Evolutionary conservation across 2,888 invertebrate genomes (phyloP).

Genomic region (Stenurella melanura): DNA sequence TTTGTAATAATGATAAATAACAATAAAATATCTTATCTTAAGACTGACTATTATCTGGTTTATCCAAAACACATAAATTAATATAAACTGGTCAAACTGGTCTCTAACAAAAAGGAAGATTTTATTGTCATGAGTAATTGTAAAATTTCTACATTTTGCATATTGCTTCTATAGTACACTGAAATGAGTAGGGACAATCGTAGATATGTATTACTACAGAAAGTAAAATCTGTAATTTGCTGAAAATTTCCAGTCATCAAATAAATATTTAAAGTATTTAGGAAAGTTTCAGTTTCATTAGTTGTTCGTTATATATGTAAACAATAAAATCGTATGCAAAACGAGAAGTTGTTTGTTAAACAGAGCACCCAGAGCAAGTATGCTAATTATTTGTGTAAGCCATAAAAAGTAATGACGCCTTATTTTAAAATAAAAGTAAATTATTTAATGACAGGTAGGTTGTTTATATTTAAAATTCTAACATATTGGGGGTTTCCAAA

Average conservation of each 20-base stretch:
- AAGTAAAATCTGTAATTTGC: neutral
- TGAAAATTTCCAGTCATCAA: neutral
- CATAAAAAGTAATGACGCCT: neutral
- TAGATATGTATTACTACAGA: too few species aligned
- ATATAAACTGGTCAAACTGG: too few species aligned
- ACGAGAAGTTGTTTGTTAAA: neutral
- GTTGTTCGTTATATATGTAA: neutral
- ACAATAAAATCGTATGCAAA: neutral
- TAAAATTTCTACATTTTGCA: too few species aligned
- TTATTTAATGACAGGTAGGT: neutral
- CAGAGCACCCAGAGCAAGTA: neutral
- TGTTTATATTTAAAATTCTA: neutral
- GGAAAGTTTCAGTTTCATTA: slow-evolving; percentile 3
- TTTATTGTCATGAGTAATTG: too few species aligned
- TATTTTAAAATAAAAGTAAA: neutral
- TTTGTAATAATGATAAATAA: too few species aligned
- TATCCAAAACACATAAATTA: too few species aligned
- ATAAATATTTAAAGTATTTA: neutral
- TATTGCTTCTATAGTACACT: too few species aligned
- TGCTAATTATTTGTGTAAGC: neutral
- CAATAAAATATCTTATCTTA: too few species aligned
- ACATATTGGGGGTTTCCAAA: neutral
- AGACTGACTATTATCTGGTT: too few species aligned
- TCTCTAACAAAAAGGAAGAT: too few species aligned
- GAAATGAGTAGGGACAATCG: too few species aligned